Evolutionary conservation across 2,113 vertebrate genomes (phyloP).

Genomic region (Zeus faber): DNA sequence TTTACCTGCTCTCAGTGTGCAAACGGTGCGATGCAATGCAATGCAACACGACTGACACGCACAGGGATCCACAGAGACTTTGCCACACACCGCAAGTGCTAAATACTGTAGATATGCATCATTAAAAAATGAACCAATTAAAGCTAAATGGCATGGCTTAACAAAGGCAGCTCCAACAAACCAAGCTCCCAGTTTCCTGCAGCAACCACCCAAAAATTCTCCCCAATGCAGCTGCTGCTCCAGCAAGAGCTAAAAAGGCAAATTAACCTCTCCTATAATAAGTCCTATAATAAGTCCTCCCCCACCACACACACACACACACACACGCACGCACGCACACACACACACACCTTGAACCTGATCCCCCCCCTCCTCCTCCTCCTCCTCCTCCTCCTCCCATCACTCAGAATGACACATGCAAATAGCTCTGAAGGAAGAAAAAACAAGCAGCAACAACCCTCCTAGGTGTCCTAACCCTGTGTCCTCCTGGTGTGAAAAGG

Average conservation of each 20-base stretch:
- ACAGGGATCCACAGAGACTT: conserved; percentile 10
- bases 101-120: conserved; percentile 40
- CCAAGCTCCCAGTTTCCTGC: conserved; percentile 38
- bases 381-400: conserved; percentile 30
- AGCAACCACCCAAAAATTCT: conserved; percentile 25
- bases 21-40: conserved; percentile 40
- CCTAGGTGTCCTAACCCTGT: too few relatives aligned
- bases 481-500: too few relatives aligned
- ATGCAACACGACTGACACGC: conserved; percentile 28
- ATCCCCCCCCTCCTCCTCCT: conserved; percentile 38
- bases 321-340: too few relatives aligned
- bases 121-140: conserved; percentile 12
- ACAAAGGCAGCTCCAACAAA: conserved; percentile 42
- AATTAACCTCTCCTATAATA: conserved; percentile 39
- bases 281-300: conserved; percentile 49
- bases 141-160: conserved; percentile 19
- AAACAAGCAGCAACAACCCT: too few relatives aligned
- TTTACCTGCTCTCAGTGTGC: conserved; percentile 59
- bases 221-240: conserved; percentile 36
- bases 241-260: conserved; percentile 5
- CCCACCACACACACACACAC: conserved; percentile 25
- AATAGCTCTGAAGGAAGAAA: too few relatives aligned
- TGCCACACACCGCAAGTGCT: conserved; percentile 37
- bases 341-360: too few relatives aligned
- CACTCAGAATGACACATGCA: too few relatives aligned